Base-by-base conservation (phyloP, 2,797 vertebrate species). In the Masticophis lateralis region DNA sequence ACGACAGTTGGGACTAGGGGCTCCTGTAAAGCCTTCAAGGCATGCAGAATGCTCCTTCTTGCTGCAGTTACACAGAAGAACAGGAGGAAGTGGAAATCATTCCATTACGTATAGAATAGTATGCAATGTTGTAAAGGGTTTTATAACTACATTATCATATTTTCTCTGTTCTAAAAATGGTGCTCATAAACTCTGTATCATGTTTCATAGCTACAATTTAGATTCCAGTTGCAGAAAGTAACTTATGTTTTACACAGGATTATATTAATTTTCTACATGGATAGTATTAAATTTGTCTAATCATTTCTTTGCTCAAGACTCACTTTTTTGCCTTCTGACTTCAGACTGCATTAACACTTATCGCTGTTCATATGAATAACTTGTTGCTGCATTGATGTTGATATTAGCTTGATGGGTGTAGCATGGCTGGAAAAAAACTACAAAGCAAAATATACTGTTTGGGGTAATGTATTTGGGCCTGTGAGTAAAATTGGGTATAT, bases 341-440 rank as follows among this genome's bases (percentile, higher is more conserved):
- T 37, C 0, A 69, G 74, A 88, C 11, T 28, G 61, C 25, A 79
- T 6, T 13, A n/a, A 93, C n/a, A 91, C 27, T n/a, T 60, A 89
- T 55, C 57, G 60, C 14, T 8, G 0, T 25, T 37, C 55, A 53
- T 87, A 92, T 91, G 79, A 89, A 74, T 12, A 92, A 79, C 51
- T 79, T 66, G 37, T 43, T 28, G 0, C 0, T 93, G 55, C 69
- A n/a, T 2, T 88, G 12, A 32, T 89, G 27, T 25, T 0, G 16
- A 37, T 69, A 61, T 66, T 66, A 83, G 79, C 87, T 87, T 91
- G 90, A 28, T 14, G 16, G 91, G 60, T 22, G 60, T 27, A 53
- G 88, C 25, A 86, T 90, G 87, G 8, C 87, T 94, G 22, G 0
- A 66, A 47, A 90, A 32, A 43, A 95, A 69, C 91, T 14, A 92